phyloP scores from a whole-genome alignment of 2,113 vertebrate genomes.

The Coptodon rendalli region DNA sequence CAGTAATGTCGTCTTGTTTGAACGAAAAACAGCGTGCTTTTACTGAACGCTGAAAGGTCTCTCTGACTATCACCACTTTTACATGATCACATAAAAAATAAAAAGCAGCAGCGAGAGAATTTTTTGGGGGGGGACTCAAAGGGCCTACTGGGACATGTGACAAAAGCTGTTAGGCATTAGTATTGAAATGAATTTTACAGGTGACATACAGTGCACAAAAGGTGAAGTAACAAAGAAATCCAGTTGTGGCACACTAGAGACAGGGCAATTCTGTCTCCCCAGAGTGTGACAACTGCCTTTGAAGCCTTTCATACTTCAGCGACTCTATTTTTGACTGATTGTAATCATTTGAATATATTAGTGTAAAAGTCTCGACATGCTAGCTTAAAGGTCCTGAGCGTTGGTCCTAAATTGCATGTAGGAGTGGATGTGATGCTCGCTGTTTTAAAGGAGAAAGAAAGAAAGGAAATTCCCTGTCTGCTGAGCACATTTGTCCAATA shows the following conservation, averaged over 20 bases:
- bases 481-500: constrained; percentile 16
- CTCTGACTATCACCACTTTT: not conserved
- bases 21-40: not conserved
- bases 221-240: constrained; percentile 12
- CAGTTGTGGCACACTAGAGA: constrained; percentile 4
- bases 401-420: not conserved
- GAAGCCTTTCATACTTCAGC: constrained; percentile 38
- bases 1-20: not conserved
- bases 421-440: not conserved
- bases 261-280: not conserved
- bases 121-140: not conserved
- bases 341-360: constrained; percentile 42
- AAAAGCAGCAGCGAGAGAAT: not conserved
- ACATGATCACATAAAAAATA: not conserved
- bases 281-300: constrained; percentile 9
- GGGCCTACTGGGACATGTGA: not conserved
- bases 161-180: constrained; percentile 26
- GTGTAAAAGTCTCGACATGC: constrained; percentile 30
- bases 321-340: constrained; percentile 27
- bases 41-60: not conserved
- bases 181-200: constrained; percentile 59
- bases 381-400: constrained; percentile 8
- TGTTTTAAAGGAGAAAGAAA: not conserved
- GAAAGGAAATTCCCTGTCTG: not conserved
- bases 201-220: constrained; percentile 44